Evolutionary conservation across 35 echinoderm and acorn worm species (phyloP), one percentile per base, ranked within the genome.

Genomic region (Ptychodera flava): DNA sequence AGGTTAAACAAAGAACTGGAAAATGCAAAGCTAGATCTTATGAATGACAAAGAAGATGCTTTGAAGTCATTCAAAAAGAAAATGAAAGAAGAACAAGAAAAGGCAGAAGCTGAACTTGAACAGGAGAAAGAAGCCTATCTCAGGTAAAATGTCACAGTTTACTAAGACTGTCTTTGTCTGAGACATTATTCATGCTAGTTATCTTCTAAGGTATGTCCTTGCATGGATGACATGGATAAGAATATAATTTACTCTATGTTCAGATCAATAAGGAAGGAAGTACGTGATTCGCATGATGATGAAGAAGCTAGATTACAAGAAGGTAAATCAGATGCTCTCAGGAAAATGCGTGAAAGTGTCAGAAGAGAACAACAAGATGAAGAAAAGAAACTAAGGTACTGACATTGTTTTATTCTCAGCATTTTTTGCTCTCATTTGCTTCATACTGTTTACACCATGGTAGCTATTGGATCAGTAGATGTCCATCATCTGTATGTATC

Each of bases 291-390:
- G 29, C 86, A 89, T 27, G 94, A 97, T 29, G 94, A 97, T 77
- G 94, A 97, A 85, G 94, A 97, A 37, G 94, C 94, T 16, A 93
- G 87, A 87, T 45, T 97, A 86, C 93, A 93, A 91, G 94, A 97
- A 88, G 94, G 94, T 35, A 97, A 93, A 76, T 82, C 78, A 82
- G 94, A 97, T 80, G 91, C 91, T 32, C 85, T 97, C 81, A 88
- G 91, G 37, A 97, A 97, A 81, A 31, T 97, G 80, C 93, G 85
- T 77, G 94, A 97, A 29, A 85, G 77, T 0, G 91, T 97, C 52
- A 93, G 78, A 36, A 88, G 86, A 31, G 91, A 97, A 77, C 91
- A 97, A 85, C 81, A 91, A 78, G 79, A 78, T 29, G 89, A 93
- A 89, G 94, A 97, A 38, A 83, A 90, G 10, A 93, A 88, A 76